A percentile compares a stretch with the other conserved stretches of the same genome.
phyloP scores from a whole-genome alignment of 2,113 vertebrate genomes.

The Chitala chitala region DNA sequence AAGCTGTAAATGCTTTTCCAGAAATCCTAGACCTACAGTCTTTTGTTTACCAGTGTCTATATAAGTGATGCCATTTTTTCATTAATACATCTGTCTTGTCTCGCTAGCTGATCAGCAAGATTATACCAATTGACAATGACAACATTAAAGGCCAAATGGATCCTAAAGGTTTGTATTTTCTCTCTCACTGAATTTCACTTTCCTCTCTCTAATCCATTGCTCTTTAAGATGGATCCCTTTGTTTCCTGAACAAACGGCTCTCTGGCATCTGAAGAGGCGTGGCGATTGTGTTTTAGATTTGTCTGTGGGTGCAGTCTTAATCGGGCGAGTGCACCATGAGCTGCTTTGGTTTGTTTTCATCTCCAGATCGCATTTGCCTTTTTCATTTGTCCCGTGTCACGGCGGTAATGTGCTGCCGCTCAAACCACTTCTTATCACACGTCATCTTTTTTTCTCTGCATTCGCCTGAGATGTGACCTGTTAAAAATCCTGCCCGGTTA shows the following conservation, averaged over 20 bases:
- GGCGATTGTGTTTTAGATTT: constrained; percentile 11
- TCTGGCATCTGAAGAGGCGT: neutral
- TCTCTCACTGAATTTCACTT: neutral
- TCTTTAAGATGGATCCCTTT: too few relatives aligned
- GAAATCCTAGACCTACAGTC: too few relatives aligned
- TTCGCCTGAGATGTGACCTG: constrained; percentile 11
- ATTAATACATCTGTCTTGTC: neutral
- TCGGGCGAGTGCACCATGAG: constrained; percentile 2
- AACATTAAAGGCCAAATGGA: neutral
- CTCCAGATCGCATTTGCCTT: neutral
- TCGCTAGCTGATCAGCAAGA: neutral
- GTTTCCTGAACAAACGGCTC: neutral
- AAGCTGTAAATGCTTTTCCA: too few relatives aligned
- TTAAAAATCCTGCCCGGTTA: constrained; percentile 12
- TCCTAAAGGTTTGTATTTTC: neutral
- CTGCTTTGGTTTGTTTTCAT: neutral
- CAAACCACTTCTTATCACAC: neutral
- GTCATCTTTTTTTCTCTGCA: neutral
- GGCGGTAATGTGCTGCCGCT: too few relatives aligned
- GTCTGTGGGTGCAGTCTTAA: constrained; percentile 15
- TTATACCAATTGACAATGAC: too few relatives aligned
- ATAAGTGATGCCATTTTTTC: constrained; percentile 1
- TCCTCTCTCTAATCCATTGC: neutral
- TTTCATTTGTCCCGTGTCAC: too few relatives aligned
- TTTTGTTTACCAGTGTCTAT: constrained; percentile 10